Evolutionary conservation across 1,140 invertebrate genomes (phyloP), one percentile per base, ranked within the genome.

Genomic region (Euura lappo): DNA sequence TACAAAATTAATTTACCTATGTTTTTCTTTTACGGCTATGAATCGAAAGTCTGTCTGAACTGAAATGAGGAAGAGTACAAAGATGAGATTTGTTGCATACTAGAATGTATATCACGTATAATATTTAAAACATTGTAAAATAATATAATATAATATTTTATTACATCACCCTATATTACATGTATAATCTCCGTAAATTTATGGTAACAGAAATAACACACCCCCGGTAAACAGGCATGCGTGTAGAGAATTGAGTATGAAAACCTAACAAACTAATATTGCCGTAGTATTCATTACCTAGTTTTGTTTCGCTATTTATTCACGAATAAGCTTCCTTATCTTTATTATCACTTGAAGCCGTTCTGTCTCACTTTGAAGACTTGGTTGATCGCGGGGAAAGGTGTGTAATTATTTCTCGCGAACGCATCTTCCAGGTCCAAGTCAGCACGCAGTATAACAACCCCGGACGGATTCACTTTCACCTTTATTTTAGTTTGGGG

Each of bases 391-490:
- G 92, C 91, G 71, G 92, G 83, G 82, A 91, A 94, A 45, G 90
- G 88, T 47, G 92, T 90, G 74, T 82, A 89, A 46, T 80, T 89
- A 82, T 86, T 89, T 84, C 87, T 87, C 86, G 77, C 83, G 80
- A 83, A 89, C 74, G 87, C 88, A 71, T 86, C 82, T 2, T 92
- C 89, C 10, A 90, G 89, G 81, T 95, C 92, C 7, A 95, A 91
- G 84, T 95, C 92, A 64, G 93, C 94, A 78, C 94, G 89, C n/a
- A 96, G 87, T 81, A 96, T 95, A 45, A 96, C 94, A 78, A 95
- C 94, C 81, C 95, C 96, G 83, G 96, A 96, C 77, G 97, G 97
- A 88, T 98, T 97, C 2, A 98, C 96, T 90, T 95, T 94, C 43
- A 97, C 94, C 88, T 95, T 96, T 78, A 98, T 95, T 84, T 95